A percentile compares a stretch with the other conserved stretches of the same genome.
phyloP scores from a whole-genome alignment of 1,140 invertebrate genomes.

The Holotrichia oblita region DNA sequence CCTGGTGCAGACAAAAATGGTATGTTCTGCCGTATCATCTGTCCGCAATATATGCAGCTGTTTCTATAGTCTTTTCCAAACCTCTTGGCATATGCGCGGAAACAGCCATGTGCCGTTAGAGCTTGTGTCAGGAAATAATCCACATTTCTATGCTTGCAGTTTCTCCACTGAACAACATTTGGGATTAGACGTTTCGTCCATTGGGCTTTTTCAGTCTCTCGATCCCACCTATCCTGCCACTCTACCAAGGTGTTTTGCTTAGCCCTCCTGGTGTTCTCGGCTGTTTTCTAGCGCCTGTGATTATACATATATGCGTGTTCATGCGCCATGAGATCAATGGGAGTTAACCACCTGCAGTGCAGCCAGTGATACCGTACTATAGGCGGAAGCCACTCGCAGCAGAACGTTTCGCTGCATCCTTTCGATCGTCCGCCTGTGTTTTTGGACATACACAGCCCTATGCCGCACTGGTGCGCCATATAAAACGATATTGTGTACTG shows the following conservation, averaged over 20 bases:
- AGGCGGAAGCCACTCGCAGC: not conserved
- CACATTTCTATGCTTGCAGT: not conserved
- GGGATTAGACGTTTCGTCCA: no score
- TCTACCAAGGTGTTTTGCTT: not conserved
- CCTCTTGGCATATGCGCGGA: not conserved
- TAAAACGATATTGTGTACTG: not conserved
- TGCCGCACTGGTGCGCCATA: not conserved
- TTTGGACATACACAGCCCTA: not conserved
- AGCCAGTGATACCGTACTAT: not conserved
- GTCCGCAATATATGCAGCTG: not conserved
- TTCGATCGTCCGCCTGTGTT: not conserved
- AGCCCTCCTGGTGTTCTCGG: not conserved
- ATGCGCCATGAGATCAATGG: not conserved
- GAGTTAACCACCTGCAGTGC: not conserved
- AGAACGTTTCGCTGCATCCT: conserved; percentile 1
- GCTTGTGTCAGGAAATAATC: not conserved
- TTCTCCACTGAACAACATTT: not conserved
- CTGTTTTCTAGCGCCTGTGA: not conserved
- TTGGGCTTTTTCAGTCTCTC: not conserved
- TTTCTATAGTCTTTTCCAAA: not conserved
- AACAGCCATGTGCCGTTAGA: not conserved
- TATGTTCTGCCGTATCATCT: not conserved
- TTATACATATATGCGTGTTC: not conserved
- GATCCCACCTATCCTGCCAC: not conserved
- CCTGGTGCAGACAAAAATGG: not conserved